Evolutionary conservation across 2,113 vertebrate genomes (phyloP).

Genomic region (Tyrannus savana): DNA sequence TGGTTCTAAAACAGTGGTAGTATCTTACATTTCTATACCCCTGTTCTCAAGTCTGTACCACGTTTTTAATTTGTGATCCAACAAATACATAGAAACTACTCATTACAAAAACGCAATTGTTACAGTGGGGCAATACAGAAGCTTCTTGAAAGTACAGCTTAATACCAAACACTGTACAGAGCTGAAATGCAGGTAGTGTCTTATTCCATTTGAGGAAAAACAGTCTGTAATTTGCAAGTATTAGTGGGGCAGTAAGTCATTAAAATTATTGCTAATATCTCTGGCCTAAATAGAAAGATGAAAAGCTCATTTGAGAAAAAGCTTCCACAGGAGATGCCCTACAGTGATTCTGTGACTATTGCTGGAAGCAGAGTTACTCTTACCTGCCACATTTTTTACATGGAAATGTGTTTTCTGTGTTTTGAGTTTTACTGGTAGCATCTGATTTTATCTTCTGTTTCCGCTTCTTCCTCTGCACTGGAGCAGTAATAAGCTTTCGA

Average conservation of each 20-base stretch:
- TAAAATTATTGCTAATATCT: neutral
- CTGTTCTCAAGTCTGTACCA: neutral
- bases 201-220: neutral
- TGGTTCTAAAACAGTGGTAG: neutral
- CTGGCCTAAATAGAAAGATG: neutral
- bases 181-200: neutral
- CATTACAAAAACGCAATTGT: neutral
- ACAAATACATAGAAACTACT: neutral
- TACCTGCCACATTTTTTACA: slow-evolving; percentile 99
- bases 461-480: slow-evolving; percentile 72
- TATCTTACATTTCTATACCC: neutral
- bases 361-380: neutral
- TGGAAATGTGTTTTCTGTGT: slow-evolving; percentile 92
- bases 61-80: neutral
- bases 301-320: neutral
- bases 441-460: slow-evolving; percentile 72
- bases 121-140: neutral
- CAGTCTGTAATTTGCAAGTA: neutral
- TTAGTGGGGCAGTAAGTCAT: neutral
- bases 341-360: neutral
- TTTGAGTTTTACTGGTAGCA: slow-evolving; percentile 74
- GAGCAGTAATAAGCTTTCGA: slow-evolving; percentile 62
- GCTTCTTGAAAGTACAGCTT: neutral
- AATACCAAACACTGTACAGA: neutral
- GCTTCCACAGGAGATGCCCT: neutral